A percentile compares a stretch with the other conserved stretches of the same genome.
Conservation (phyloP, 2,888 invertebrate genomes). For the Pharmacophagus antenor region DNA sequence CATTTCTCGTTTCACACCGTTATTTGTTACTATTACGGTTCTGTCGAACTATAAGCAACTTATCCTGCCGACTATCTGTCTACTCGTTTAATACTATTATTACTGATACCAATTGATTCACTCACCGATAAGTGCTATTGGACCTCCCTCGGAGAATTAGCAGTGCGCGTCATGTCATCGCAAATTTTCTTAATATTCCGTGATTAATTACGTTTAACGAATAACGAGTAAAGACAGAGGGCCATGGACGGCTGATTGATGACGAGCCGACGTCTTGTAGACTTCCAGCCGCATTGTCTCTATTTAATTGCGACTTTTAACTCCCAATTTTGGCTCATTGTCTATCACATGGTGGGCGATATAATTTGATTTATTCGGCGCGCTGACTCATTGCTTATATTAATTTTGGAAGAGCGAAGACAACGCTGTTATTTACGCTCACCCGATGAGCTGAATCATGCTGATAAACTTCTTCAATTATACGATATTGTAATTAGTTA, state of each 20-base stretch:
- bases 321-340: constrained; percentile 70
- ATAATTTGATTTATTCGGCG: constrained; percentile 69
- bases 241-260: constrained; percentile 68
- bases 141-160: constrained; percentile 44
- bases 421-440: constrained; percentile 51
- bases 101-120: constrained; percentile 18
- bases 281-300: constrained; percentile 64
- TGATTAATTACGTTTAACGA: constrained; percentile 76
- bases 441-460: constrained; percentile 54
- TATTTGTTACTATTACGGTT: too few species aligned
- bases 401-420: constrained; percentile 66
- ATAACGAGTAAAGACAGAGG: constrained; percentile 53
- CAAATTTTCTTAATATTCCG: constrained; percentile 76
- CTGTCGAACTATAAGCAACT: too few species aligned
- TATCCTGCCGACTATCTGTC: too few species aligned
- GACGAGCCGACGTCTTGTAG: constrained; percentile 60
- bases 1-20: too few species aligned
- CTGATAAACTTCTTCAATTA: constrained; percentile 37
- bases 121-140: constrained; percentile 41
- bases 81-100: too few species aligned
- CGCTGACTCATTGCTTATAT: constrained; percentile 72
- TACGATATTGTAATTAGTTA: constrained; percentile 23
- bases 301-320: constrained; percentile 73
- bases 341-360: constrained; percentile 58
- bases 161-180: constrained; percentile 74